phyloP scores from a whole-genome alignment of 2,888 invertebrate genomes.

The Orgyia antiqua region DNA sequence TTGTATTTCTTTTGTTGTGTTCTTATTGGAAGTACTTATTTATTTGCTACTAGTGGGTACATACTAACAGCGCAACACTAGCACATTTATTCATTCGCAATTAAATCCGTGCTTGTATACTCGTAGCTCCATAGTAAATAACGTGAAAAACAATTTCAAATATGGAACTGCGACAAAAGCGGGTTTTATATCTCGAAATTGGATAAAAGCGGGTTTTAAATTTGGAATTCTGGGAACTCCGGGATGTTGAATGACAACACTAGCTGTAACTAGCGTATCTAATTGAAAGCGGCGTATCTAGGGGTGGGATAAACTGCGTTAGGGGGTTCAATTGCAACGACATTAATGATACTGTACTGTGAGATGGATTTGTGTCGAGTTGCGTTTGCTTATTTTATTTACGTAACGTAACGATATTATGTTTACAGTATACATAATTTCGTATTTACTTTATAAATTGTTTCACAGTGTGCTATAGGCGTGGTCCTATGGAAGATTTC shows the following conservation, averaged over 20 bases:
- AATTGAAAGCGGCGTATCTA: conserved; percentile 38
- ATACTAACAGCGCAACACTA: no score
- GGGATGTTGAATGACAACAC: conserved; percentile 19
- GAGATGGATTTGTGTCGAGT: conserved; percentile 3
- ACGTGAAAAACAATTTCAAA: conserved; percentile 1
- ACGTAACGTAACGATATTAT: no score
- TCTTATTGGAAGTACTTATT: no score
- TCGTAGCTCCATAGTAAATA: background rate
- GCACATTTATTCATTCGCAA: no score
- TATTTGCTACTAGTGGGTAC: no score
- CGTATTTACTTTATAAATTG: no score
- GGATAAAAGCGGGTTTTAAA: conserved; percentile 9
- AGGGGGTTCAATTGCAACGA: conserved; percentile 18
- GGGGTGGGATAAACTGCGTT: conserved; percentile 17
- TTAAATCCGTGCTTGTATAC: no score
- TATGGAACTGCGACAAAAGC: background rate
- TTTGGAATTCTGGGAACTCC: conserved; percentile 12
- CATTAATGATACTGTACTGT: conserved; percentile 13
- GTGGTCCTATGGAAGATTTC: no score
- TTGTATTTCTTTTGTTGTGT: no score
- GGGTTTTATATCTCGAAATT: conserved; percentile 3
- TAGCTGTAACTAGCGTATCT: conserved; percentile 22
- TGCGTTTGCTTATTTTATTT: no score
- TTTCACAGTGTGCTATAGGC: no score
- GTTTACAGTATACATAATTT: no score